A percentile compares a stretch with the other conserved stretches of the same genome.
These are phyloP conservation scores for Oryzias curvinotus DNA, from an alignment of 2,113 vertebrate genomes.

Conservation along the genomic window DNA sequence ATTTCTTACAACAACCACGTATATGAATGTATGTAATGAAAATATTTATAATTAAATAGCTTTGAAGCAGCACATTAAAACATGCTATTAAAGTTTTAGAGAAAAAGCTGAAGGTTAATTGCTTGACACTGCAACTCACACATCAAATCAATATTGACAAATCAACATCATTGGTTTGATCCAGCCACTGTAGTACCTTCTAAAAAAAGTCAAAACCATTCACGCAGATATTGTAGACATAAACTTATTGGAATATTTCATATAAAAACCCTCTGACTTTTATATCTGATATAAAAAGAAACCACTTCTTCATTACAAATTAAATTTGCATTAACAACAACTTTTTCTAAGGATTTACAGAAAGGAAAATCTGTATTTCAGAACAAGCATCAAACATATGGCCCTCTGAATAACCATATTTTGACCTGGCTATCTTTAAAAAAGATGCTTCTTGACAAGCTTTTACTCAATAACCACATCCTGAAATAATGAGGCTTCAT, in stretches of 20 bases:
- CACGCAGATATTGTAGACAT: conserved; percentile 7
- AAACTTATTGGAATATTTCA: neutral
- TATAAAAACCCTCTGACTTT: no score
- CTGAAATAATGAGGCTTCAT: conserved; percentile 44
- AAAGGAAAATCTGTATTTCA: conserved; percentile 28
- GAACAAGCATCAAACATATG: conserved; percentile 22
- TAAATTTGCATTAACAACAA: conserved; percentile 11
- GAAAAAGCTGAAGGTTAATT: no score
- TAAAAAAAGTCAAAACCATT: conserved; percentile 28
- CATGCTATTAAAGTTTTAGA: no score
- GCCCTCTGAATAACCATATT: conserved; percentile 22
- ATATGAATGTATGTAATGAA: no score
- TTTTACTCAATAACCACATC: conserved; percentile 45
- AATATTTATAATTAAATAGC: no score
- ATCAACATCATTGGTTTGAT: conserved; percentile 27
- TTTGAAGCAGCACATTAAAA: no score
- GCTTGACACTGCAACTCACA: no score
- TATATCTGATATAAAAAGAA: no score
- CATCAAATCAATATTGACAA: conserved; percentile 20
- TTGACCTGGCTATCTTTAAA: conserved; percentile 23
- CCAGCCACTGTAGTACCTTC: conserved; percentile 43
- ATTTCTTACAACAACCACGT: no score
- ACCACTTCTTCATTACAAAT: neutral
- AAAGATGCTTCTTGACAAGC: conserved; percentile 22
- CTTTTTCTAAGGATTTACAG: conserved; percentile 1